Evolutionary conservation across 2,888 invertebrate species (phyloP).

Genomic region (Mythimna albipuncta): DNA sequence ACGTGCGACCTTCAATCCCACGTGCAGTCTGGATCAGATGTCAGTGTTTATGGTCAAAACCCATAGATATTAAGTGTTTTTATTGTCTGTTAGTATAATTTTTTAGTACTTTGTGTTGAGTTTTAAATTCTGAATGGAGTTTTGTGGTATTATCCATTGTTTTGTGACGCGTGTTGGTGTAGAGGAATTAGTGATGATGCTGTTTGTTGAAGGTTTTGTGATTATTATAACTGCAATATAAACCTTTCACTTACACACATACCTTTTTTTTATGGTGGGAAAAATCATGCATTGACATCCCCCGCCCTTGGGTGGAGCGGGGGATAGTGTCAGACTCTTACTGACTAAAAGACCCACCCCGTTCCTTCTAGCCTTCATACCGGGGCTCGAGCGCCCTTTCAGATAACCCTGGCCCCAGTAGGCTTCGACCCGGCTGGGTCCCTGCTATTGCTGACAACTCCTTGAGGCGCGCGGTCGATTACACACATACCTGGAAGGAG

Average conservation of each 20-base stretch:
- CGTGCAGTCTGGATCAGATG: slow-evolving; percentile 62
- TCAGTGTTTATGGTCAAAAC: slow-evolving; percentile 33
- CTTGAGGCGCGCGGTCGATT: too few species aligned
- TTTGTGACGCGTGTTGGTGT: background rate
- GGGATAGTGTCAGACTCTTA: too few species aligned
- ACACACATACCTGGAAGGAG: background rate
- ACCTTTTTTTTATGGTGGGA: too few species aligned
- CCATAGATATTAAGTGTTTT: slow-evolving; percentile 39
- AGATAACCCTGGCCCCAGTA: too few species aligned
- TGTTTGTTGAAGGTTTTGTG: background rate
- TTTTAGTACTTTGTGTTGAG: slow-evolving; percentile 11
- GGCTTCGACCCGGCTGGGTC: too few species aligned
- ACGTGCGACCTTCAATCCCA: slow-evolving; percentile 73
- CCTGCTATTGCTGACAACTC: too few species aligned
- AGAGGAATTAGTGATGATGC: background rate
- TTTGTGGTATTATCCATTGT: background rate
- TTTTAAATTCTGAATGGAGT: slow-evolving; percentile 14
- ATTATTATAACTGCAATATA: background rate
- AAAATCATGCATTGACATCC: too few species aligned
- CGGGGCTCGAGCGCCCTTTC: too few species aligned
- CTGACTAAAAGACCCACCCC: too few species aligned
- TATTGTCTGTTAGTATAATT: slow-evolving; percentile 22
- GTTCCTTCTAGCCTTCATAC: too few species aligned
- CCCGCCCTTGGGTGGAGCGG: too few species aligned
- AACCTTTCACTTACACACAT: background rate